Conservation (phyloP, 2,113 vertebrate genomes). For the Corythoichthys intestinalis region DNA sequence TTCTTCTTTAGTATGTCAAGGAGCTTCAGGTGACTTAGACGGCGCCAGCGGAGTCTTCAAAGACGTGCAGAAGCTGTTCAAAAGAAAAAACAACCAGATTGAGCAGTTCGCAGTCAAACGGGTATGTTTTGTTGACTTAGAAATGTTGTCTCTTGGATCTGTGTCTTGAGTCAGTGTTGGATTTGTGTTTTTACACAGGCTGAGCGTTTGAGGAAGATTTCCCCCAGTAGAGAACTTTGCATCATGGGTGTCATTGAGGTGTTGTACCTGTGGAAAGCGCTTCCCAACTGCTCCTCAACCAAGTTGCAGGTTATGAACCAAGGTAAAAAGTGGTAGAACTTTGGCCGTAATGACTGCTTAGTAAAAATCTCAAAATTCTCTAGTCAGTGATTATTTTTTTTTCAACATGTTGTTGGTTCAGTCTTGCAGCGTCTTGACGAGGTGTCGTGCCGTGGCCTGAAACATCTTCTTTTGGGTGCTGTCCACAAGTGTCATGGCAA, state of each 20-base stretch:
- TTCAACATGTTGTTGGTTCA: constrained; percentile 43
- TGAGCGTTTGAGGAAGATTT: constrained; percentile 85
- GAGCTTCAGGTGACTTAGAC: constrained; percentile 85
- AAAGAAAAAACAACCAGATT: constrained; percentile 98
- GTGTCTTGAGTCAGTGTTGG: too few species aligned
- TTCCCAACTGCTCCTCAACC: constrained; percentile 90
- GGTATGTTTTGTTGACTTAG: constrained; percentile 63
- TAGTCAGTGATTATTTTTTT: not conserved
- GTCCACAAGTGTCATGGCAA: constrained; percentile 97
- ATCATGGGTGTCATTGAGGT: constrained; percentile 92
- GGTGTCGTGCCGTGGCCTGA: constrained; percentile 79
- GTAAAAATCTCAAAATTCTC: not conserved
- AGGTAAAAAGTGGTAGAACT: constrained; percentile 67
- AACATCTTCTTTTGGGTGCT: constrained; percentile 91
- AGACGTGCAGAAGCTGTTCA: constrained; percentile 97
- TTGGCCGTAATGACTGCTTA: not conserved
- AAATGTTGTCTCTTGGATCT: not conserved
- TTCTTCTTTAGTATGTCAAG: constrained; percentile 82
- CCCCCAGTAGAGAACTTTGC: constrained; percentile 84
- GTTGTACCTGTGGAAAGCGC: constrained; percentile 95
- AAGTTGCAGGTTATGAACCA: constrained; percentile 97
- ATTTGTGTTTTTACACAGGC: constrained; percentile 73
- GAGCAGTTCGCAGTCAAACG: constrained; percentile 97
- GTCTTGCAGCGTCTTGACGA: constrained; percentile 91
- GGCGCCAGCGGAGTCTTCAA: constrained; percentile 87